phyloP scores from a whole-genome alignment of 2,113 vertebrate genomes.

The human region GRCh38 chr2:79360501-79361000 shows the following conservation, averaged over 20 bases:
- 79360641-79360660: neutral
- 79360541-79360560: neutral
- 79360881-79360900: neutral
- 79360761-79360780: neutral
- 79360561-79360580: neutral
- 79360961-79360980: neutral
- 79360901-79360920: neutral
- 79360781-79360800: neutral
- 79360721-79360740: neutral
- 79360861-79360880: neutral
- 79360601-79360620: neutral
- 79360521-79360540: neutral
- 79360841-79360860: neutral
- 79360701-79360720: neutral
- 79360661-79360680: neutral
- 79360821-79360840: neutral
- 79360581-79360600: neutral
- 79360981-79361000: neutral
- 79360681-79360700: neutral
- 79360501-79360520: neutral
- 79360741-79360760: neutral
- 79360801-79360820: neutral
- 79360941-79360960: neutral
- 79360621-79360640: neutral
- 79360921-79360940: neutral